Conservation (phyloP, 2,888 invertebrate genomes). For the Eretmocerus hayati region DNA sequence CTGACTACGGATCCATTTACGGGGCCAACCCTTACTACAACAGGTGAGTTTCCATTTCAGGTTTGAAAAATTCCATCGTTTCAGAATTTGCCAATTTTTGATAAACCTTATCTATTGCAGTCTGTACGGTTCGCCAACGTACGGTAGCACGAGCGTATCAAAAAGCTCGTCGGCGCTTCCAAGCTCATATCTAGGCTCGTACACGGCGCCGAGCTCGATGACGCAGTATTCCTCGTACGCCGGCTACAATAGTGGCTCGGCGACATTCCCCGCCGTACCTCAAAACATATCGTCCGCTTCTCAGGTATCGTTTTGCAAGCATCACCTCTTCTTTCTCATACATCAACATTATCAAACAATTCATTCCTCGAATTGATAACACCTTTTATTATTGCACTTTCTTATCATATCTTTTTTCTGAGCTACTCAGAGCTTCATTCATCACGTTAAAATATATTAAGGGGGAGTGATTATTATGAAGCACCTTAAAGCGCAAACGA, state of each 20-base stretch:
- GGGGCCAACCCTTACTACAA: constrained; percentile 42
- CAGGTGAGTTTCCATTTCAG: constrained; percentile 26
- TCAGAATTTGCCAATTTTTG: no score
- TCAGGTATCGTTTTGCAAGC: constrained; percentile 30
- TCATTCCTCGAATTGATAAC: no score
- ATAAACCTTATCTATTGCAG: no score
- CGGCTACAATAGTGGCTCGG: constrained; percentile 40
- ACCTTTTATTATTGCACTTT: background rate
- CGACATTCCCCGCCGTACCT: constrained; percentile 40
- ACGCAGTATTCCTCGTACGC: constrained; percentile 42
- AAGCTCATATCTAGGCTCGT: constrained; percentile 41
- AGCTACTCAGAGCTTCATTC: no score
- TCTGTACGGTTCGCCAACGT: constrained; percentile 40
- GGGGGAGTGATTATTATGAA: no score
- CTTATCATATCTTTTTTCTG: no score
- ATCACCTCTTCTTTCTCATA: background rate
- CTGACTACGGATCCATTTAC: constrained; percentile 41
- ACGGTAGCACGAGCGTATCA: constrained; percentile 35
- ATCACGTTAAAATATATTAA: no score
- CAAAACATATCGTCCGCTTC: constrained; percentile 44
- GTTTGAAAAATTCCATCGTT: background rate
- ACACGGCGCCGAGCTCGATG: constrained; percentile 41
- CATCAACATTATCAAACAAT: background rate
- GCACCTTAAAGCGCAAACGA: no score
- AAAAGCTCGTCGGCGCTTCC: constrained; percentile 40